Base-by-base conservation (phyloP, 2,797 vertebrate species). In the Taenioides sp. region DNA sequence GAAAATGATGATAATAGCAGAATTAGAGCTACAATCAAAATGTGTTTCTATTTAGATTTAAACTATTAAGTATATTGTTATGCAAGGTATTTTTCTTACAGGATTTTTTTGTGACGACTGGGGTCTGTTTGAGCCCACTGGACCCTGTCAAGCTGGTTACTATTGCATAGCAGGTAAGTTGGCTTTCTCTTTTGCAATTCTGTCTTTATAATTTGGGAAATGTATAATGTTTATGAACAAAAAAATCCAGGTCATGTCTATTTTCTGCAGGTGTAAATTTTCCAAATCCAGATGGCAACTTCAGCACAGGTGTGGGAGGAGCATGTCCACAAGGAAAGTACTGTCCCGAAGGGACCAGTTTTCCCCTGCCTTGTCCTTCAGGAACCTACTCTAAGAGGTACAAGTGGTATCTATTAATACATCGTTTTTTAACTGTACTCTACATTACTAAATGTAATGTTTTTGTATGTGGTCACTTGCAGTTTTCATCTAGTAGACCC, bases 371-470 rank as follows among this genome's bases (percentile, higher is more conserved):
- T 0, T 99, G 97, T 67, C 96, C 96, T 0, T 28, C 77, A 63
- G 97, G 97, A 17, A 96, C 95, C 55, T 98, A 93, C 85, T 98
- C 97, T 4, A 87, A 95, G 83, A 93, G 93, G 97, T 98, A 47
- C 86, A 79, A 17, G 62, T 31, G 58, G 59, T 70, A 23, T 52
- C 2, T 23, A 57, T 43, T 10, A 27, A 22, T 7, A 16, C 49
- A 0, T 28, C 4, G 47, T 14, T 2, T 55, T 12, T 11, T n/a
- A 20, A 64, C 55, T 0, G n/a, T n/a, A n/a, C n/a, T n/a, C n/a
- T n/a, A n/a, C 5, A 0, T n/a, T 66, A 23, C 69, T 52, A 10
- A 10, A 22, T 18, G 9, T 72, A 10, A 20, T 18, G 11, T 74
- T 47, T 75, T 1, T 58, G 22, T 23, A 54, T 59, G 65, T 78